Evolutionary conservation across 2,797 vertebrate species (phyloP), one percentile per base, ranked within the genome.

Genomic region (Hemibagrus guttatus): DNA sequence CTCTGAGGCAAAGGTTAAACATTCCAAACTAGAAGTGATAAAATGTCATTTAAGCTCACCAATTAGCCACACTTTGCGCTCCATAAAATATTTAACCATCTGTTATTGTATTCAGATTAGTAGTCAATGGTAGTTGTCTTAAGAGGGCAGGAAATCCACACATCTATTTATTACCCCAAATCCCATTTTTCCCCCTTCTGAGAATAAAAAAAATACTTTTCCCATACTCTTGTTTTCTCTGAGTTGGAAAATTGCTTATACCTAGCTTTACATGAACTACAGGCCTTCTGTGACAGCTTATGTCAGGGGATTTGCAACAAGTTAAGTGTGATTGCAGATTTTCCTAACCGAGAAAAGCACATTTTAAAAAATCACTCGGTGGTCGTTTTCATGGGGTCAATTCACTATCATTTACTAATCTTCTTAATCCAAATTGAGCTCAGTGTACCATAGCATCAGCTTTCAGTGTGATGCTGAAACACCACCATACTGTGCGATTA

Each of bases 31-130:
- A 89, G 87, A 52, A 89, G 89, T 89, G 88, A 90, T 89, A 88
- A 91, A 91, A 88, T 89, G 86, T 89, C 89, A 83, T 90, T 92
- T 91, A 90, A 89, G 85, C 85, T 88, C 87, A 89, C 88, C 89
- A 91, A 91, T 92, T 92, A 91, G 89, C 88, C 87, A 66, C 87
- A 81, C 87, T 91, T 85, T 88, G 88, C 39, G 72, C 90, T 76
- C 85, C 88, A 91, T 91, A 82, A 90, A 92, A 92, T 89, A 90
- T 91, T 91, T 91, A 92, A 92, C 89, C 87, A 89, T 90, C 90
- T 92, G 90, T 81, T 91, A 92, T 90, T 71, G 87, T 89, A 90
- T 91, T 90, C 58, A 86, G 84, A 91, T 91, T 90, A 90, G 86
- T 58, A 76, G 28, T 64, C 85, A 88, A 9, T 86, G 84, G 83